Base-by-base conservation (phyloP, 2,797 vertebrate genomes). In the Peromyscus melanophrys region DNA sequence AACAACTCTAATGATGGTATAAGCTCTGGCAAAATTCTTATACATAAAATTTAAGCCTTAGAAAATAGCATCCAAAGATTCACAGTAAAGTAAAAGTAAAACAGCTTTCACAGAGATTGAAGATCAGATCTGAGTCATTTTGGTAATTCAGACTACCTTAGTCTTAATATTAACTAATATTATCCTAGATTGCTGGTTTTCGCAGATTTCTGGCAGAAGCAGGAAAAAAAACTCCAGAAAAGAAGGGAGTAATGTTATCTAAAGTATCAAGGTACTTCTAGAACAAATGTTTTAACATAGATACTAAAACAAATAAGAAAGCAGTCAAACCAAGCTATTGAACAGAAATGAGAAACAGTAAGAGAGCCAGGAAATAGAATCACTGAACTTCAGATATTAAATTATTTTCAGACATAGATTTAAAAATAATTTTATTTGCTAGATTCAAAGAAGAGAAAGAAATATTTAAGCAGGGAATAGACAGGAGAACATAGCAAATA, bases 361-460 rank as follows among this genome's bases (percentile, higher is more conserved):
- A 71, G 6, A 65, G 17, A 63, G 14, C 21, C 92, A 23, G 93
- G 83, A 93, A 91, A 95, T 14, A 92, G 73, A 93, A 69, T 40
- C 13, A 84, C 23, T 34, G 7, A 21, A 10, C 6, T 76, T 61
- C 6, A 88, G 29, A 52, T 90, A 71, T n/a, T 55, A 84, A 95
- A 73, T 88, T 91, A 61, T 57, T 84, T 92, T 71, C 49, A 76
- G 59, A 80, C 34, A 81, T 43, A 73, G 29, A 57, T 34, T 93
- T 93, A n/a, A 92, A 96, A 90, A 85, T 93, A 88, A 75, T 25
- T 67, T 69, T 83, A n/a, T 77, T 90, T 90, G 71, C 57, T 80
- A 49, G 52, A 43, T 77, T 81, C 21, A 78, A 87, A 71, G 12
- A 69, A 73, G 19, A 67, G 6, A 81, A 83, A 75, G 0, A 75